Evolutionary conservation across 2,888 invertebrate genomes (phyloP).

Genomic region (Trachelus iudaicus): DNA sequence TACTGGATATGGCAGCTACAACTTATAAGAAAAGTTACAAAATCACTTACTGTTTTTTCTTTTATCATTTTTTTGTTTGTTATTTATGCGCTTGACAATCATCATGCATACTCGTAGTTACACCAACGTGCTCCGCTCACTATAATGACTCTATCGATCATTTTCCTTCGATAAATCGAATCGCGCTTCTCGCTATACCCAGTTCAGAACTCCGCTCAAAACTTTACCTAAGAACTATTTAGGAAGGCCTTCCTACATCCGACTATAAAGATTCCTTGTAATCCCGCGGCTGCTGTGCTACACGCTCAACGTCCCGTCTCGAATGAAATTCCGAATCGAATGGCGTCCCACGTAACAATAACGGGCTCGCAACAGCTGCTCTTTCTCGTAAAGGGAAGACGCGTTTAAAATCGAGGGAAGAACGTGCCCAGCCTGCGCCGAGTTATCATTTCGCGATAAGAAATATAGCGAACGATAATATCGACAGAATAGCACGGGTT

Average conservation of each 20-base stretch:
- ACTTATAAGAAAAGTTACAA: constrained; percentile 64
- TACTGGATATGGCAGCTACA: constrained; percentile 63
- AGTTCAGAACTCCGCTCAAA: neutral
- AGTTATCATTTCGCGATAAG: neutral
- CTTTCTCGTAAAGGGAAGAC: neutral
- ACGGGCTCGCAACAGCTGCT: neutral
- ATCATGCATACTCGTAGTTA: constrained; percentile 37
- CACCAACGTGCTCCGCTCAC: constrained; percentile 42
- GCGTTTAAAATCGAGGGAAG: neutral
- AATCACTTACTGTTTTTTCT: constrained; percentile 57
- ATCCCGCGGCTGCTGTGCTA: neutral
- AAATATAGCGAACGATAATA: neutral
- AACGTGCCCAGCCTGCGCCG: neutral
- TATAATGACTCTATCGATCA: constrained; percentile 1
- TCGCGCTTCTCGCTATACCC: neutral
- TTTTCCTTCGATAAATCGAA: neutral
- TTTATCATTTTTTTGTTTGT: constrained; percentile 19
- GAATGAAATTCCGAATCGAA: neutral
- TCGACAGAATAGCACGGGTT: neutral
- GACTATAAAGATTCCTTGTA: neutral
- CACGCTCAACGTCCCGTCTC: neutral
- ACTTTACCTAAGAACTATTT: neutral
- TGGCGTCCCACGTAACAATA: neutral
- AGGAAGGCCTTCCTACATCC: neutral
- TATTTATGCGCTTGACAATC: constrained; percentile 25